Percentiles rank a stretch among this genome's conserved stretches.
phyloP scores from a whole-genome alignment of 2,113 vertebrate species.

The Climacteris rufus region DNA sequence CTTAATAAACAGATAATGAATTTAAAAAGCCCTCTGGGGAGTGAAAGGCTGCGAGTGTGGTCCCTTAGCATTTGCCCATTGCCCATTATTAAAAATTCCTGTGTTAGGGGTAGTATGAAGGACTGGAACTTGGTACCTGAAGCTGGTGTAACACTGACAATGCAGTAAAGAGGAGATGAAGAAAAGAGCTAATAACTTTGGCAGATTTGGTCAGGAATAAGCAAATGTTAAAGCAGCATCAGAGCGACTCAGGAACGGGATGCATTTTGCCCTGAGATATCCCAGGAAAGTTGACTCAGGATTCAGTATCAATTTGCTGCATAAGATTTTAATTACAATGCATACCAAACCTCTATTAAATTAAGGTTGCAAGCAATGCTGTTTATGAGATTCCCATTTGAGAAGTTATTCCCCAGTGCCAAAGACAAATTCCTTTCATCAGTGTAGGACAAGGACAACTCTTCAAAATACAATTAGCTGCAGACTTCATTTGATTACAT shows the following conservation, averaged over 20 bases:
- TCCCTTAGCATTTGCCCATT: background rate
- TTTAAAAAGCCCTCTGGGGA: background rate
- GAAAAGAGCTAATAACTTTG: background rate
- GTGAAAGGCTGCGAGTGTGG: background rate
- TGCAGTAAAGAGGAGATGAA: background rate
- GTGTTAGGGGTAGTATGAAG: background rate
- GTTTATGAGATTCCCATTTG: constrained; percentile 47
- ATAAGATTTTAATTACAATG: constrained; percentile 55
- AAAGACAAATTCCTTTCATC: constrained; percentile 57
- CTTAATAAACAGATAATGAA: background rate
- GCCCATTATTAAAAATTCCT: background rate
- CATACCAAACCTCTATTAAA: constrained; percentile 49
- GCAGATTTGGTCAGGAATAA: background rate
- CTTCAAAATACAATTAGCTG: constrained; percentile 59
- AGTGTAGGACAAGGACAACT: constrained; percentile 43
- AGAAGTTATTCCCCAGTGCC: constrained; percentile 35
- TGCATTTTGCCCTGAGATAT: background rate
- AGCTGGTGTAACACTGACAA: background rate
- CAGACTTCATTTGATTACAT: constrained; percentile 56
- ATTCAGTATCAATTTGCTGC: constrained; percentile 27
- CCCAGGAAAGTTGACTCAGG: constrained; percentile 31
- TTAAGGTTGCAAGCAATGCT: constrained; percentile 46
- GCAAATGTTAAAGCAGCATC: background rate
- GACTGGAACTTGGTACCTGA: background rate
- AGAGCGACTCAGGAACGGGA: background rate